phyloP scores from a whole-genome alignment of 2,113 vertebrate genomes.

The Nothoprocta perdicaria region DNA sequence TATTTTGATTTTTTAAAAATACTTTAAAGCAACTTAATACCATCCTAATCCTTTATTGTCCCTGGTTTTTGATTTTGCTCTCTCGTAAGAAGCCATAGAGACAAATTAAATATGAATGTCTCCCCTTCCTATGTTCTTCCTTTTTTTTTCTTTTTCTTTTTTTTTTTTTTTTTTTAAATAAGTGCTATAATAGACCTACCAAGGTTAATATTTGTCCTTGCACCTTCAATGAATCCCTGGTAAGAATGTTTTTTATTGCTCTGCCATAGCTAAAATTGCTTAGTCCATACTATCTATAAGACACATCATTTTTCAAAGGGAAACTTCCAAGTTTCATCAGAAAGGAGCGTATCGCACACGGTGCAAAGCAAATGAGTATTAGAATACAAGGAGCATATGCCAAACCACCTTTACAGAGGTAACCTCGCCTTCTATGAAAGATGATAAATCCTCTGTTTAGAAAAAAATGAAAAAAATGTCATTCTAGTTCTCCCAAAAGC shows the following conservation, averaged over 20 bases:
- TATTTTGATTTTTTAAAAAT: constrained; percentile 13
- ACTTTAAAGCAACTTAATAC: constrained; percentile 42
- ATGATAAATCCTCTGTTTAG: not conserved
- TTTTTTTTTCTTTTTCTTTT: too few species aligned
- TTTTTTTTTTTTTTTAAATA: constrained; percentile 66
- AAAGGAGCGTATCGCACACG: constrained; percentile 57
- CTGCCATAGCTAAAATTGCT: constrained; percentile 78
- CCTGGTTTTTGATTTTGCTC: constrained; percentile 62
- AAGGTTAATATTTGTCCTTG: constrained; percentile 81
- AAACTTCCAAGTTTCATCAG: constrained; percentile 70
- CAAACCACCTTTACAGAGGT: constrained; percentile 24
- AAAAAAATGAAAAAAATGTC: not conserved
- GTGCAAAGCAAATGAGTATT: constrained; percentile 64
- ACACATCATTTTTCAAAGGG: constrained; percentile 77
- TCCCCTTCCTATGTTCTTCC: constrained; percentile 53
- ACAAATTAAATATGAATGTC: constrained; percentile 71
- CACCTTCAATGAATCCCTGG: constrained; percentile 70
- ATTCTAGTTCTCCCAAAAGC: not conserved
- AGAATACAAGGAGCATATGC: not conserved
- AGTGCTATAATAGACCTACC: constrained; percentile 72
- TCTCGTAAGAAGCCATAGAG: constrained; percentile 20
- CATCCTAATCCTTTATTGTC: constrained; percentile 49
- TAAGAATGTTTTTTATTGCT: constrained; percentile 78
- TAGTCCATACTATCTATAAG: constrained; percentile 70
- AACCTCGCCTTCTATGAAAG: constrained; percentile 1